These are phyloP conservation scores for Epinephelus moara DNA, from an alignment of 2,113 vertebrate genomes.

Conservation along the genomic window DNA sequence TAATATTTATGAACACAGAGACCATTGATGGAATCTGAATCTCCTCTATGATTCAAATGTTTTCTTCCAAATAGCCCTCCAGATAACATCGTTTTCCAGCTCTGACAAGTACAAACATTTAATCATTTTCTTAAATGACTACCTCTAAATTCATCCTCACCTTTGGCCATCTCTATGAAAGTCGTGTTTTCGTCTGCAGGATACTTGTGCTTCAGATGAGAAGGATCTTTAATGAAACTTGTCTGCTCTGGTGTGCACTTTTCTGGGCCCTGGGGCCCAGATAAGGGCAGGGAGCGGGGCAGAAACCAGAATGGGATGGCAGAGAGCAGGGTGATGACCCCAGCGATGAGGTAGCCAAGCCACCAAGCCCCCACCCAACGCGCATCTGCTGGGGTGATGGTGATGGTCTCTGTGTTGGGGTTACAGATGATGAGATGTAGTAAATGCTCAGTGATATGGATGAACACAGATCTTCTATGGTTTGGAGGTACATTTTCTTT, in stretches of 20 bases:
- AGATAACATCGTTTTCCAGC: not conserved
- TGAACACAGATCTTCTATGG: not conserved
- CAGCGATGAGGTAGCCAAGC: conserved; percentile 85
- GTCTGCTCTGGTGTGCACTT: conserved; percentile 68
- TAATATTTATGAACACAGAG: not conserved
- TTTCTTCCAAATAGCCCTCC: not conserved
- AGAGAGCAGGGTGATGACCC: conserved; percentile 80
- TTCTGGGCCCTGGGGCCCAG: conserved; percentile 14
- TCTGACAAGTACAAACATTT: not conserved
- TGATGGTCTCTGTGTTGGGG: conserved; percentile 77
- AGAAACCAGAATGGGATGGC: conserved; percentile 87
- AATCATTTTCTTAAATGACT: not conserved
- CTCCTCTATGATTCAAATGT: not conserved
- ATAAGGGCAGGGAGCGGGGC: conserved; percentile 76
- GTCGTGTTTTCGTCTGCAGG: conserved; percentile 67
- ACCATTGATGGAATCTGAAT: not conserved
- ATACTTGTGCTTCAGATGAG: conserved; percentile 72
- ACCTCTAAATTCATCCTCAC: conserved; percentile 53
- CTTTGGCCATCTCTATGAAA: conserved; percentile 84
- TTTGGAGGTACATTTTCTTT: not conserved
- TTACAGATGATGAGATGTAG: conserved; percentile 3
- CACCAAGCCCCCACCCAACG: conserved; percentile 88
- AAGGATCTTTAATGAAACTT: conserved; percentile 69
- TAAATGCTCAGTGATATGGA: not conserved
- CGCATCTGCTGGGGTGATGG: conserved; percentile 81